Evolutionary conservation across 37 sponge, comb jelly and placozoan species (phyloP), one percentile per base, ranked within the genome.

Genomic region (Dysidea cf. avara): DNA sequence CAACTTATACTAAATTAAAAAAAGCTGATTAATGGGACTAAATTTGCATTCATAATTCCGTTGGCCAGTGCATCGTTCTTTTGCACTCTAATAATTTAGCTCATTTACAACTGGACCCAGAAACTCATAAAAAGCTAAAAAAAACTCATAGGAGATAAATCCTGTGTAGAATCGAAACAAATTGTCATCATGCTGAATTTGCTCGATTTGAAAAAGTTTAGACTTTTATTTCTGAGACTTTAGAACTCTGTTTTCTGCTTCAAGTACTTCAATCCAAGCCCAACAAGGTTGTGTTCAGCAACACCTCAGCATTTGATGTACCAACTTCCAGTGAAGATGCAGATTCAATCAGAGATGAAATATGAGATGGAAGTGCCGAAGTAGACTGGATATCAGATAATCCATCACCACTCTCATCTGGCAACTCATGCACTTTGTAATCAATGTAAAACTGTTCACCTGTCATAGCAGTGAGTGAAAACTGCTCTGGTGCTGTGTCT

Each of bases 51-150:
- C n/a, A 16, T 39, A 29, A 37, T 56, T 18, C 40, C 37, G 18
- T 36, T 54, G 57, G 18, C 68, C 43, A 28, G n/a, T 28, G 22
- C 65, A 18, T 56, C n/a, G n/a, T 18, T 79, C 60, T 40, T 21
- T 68, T 55, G 69, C 53, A 9, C 69, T 69, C 69, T 69, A 79
- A 47, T 69, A 79, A 55, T 79, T 57, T 22, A 79, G 69, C 17
- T 79, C 16, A 24, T 79, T 35, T 16, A 68, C 69, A 53, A 38
- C 79, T 22, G 69, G 70, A 54, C 79, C 79, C 39, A 79, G 61
- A 34, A 79, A 56, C 69, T 79, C 61, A 68, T 54, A 79, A 40
- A 79, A 68, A 25, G 79, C 60, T 49, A 39, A 25, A 39, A 79
- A 79, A 14, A 79, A 33, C 13, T 24, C 26, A 66, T 33, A 68